Evolutionary conservation across 2,888 invertebrate species (phyloP), one percentile per base, ranked within the genome.

Genomic region (Eristalinus sepulchralis): DNA sequence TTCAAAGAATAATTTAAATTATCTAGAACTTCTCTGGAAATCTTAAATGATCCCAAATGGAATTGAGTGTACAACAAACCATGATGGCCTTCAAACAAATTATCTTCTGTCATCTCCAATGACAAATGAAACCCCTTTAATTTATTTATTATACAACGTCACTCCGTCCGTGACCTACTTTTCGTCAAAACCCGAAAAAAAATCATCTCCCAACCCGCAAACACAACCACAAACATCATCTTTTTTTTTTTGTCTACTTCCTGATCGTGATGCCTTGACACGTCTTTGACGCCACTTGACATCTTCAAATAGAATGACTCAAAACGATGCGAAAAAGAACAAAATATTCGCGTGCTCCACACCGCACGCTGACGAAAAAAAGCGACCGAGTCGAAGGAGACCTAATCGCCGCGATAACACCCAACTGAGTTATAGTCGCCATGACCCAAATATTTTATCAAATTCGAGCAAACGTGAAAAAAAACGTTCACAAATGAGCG

Each of bases 361-460:
- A 9, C 47, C 17, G 47, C 47, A 47, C n/a, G 47, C 2, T 10
- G 24, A 9, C 13, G 24, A 57, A 57, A 57, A 57, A 24, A 24
- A 47, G 6, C 47, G 17, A 47, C 47, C 47, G 47, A 17, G 17
- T 47, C 17, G 47, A 17, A 47, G 47, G 47, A 27, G 27, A 47
- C 47, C 17, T 47, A 47, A 47, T 47, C 47, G 47, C 47, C 5
- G 11, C 59, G 78, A 79, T 63, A 79, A 47, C 70, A 33, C 11
- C 17, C 27, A 66, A 39, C 24, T 39, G 36, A 71, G 24, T 68
- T 68, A 34, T n/a, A 24, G 31, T 79, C 64, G 33, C 78, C 78
- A 24, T 79, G 78, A 79, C 78, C 78, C 24, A 79, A 39, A 64
- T 79, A 59, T 47, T 79, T 71, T 24, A 70, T 64, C 63, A 71